Percentiles rank a stretch among this genome's conserved stretches.
These are phyloP conservation scores for Elegia similella DNA, from an alignment of 2,888 invertebrate genomes.

Conservation along the genomic window DNA sequence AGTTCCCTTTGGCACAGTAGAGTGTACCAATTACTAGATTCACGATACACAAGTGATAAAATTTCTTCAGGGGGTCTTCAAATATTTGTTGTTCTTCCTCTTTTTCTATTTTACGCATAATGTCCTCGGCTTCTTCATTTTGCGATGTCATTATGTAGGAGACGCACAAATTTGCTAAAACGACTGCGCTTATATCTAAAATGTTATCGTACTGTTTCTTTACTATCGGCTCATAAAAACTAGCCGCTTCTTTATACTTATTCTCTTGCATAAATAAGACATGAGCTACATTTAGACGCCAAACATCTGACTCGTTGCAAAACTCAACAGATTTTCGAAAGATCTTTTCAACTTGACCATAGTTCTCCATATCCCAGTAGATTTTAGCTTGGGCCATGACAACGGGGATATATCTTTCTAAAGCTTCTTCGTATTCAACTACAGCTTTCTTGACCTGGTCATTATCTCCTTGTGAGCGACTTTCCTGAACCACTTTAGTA, in stretches of 20 bases:
- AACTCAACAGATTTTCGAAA: conserved; percentile 98
- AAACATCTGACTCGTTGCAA: conserved; percentile 97
- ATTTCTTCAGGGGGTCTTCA: conserved; percentile 96
- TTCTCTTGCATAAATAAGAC: conserved; percentile 99
- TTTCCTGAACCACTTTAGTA: conserved; percentile 97
- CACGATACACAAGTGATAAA: conserved; percentile 97
- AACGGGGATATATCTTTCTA: conserved; percentile 97
- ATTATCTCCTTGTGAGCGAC: conserved; percentile 93
- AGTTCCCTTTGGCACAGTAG: conserved; percentile 99
- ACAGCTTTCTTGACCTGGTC: conserved; percentile 94
- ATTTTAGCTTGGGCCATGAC: conserved; percentile 99
- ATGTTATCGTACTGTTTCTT: conserved; percentile 97
- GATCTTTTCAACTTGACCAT: conserved; percentile 97
- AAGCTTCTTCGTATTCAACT: conserved; percentile 93
- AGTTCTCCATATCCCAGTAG: conserved; percentile 98
- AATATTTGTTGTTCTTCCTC: conserved; percentile 97
- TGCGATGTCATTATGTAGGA: conserved; percentile 99
- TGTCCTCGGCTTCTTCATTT: conserved; percentile 98
- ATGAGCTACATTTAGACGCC: conserved; percentile 99
- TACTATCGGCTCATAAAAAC: conserved; percentile 98
- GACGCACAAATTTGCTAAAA: conserved; percentile 98
- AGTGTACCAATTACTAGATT: conserved; percentile 99
- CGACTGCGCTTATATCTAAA: conserved; percentile 97
- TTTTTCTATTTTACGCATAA: conserved; percentile 99
- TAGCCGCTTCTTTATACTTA: conserved; percentile 98